Conservation (phyloP, 2,888 invertebrate genomes). For the Clistopyga incitator region DNA sequence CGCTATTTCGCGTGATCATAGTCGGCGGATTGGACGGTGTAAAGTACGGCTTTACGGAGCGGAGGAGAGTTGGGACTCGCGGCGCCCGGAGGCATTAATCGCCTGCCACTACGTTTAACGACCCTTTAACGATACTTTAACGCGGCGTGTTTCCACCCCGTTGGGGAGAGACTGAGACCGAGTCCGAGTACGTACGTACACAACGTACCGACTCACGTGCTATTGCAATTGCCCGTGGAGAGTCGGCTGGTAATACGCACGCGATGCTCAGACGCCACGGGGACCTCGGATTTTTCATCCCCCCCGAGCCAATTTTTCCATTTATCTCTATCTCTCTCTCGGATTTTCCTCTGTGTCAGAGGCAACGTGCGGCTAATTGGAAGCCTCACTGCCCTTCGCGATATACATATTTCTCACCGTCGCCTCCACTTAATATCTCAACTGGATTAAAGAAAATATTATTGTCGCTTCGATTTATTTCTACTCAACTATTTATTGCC, state of each 20-base stretch:
- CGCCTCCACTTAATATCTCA: slow-evolving; percentile 73
- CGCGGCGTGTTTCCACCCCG: slow-evolving; percentile 70
- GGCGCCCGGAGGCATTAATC: slow-evolving; percentile 71
- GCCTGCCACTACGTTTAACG: slow-evolving; percentile 73
- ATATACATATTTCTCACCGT: slow-evolving; percentile 72
- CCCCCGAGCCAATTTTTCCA: slow-evolving; percentile 23
- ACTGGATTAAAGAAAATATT: slow-evolving; percentile 53
- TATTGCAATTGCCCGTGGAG: slow-evolving; percentile 60
- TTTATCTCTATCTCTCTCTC: slow-evolving; percentile 30
- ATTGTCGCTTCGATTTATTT: slow-evolving; percentile 33
- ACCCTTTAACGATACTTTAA: slow-evolving; percentile 75
- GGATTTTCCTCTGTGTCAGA: slow-evolving; percentile 46
- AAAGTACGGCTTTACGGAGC: slow-evolving; percentile 9
- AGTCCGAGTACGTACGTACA: slow-evolving; percentile 46
- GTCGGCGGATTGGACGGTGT: slow-evolving; percentile 23
- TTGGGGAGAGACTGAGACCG: background rate
- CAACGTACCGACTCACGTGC: slow-evolving; percentile 44
- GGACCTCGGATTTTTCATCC: slow-evolving; percentile 59
- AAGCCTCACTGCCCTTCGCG: slow-evolving; percentile 56
- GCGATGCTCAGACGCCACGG: slow-evolving; percentile 53
- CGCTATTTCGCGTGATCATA: slow-evolving; percentile 35
- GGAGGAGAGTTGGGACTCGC: slow-evolving; percentile 69
- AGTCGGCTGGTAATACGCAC: slow-evolving; percentile 25
- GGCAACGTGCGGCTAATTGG: slow-evolving; percentile 74
- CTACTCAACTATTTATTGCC: slow-evolving; percentile 4